Percentiles rank a stretch among this genome's conserved stretches.
Evolutionary conservation across 2,797 vertebrate genomes (phyloP).

Genomic region (Microctenopoma lineatum): DNA sequence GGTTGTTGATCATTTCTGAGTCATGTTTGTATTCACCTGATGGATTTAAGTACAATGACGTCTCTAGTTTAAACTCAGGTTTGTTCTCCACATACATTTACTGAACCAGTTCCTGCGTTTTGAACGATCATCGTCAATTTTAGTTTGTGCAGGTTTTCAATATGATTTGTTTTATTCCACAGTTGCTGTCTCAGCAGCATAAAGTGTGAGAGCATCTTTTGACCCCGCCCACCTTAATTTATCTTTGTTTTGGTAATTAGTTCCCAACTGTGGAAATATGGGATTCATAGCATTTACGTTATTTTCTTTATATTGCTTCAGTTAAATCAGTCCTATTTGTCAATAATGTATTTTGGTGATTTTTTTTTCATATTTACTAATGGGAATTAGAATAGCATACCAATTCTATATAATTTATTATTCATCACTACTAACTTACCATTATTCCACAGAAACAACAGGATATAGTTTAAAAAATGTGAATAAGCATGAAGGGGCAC

Average conservation of each 20-base stretch:
- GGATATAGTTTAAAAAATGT: no score
- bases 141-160: constrained; percentile 1
- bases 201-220: not conserved
- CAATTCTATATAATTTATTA: not conserved
- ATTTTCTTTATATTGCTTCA: constrained; percentile 4
- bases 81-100: constrained; percentile 1
- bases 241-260: constrained; percentile 8
- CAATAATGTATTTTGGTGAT: not conserved
- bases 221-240: not conserved
- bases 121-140: not conserved
- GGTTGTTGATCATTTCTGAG: not conserved
- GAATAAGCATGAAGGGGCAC: not conserved
- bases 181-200: not conserved
- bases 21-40: not conserved
- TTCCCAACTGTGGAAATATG: constrained; percentile 5
- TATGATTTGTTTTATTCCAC: not conserved
- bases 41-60: not conserved
- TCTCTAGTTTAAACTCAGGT: constrained; percentile 7
- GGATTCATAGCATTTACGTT: constrained; percentile 8
- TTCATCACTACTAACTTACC: no score
- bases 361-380: not conserved
- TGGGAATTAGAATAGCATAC: constrained; percentile 3
- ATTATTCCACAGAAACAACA: not conserved
- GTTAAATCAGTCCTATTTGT: not conserved
- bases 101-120: not conserved